A percentile compares a stretch with the other conserved stretches of the same genome.
Evolutionary conservation across 1,140 invertebrate species (phyloP).

Genomic region (Nasonia longicornis): DNA sequence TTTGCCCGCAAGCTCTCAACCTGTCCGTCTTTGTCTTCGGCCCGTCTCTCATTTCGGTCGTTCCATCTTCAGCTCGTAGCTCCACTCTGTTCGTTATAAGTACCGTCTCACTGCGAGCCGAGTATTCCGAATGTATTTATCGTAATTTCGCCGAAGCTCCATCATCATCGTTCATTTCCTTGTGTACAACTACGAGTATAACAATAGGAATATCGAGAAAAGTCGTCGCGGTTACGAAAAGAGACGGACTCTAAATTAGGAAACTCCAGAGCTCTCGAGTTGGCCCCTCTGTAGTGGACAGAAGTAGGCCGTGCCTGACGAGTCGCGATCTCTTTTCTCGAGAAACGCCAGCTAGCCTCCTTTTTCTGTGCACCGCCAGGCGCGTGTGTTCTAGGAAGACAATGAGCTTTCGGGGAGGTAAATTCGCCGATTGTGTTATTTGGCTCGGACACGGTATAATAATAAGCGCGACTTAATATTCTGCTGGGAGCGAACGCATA

Average conservation of each 20-base stretch:
- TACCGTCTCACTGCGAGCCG: not conserved
- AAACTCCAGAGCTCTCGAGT: not conserved
- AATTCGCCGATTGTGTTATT: too few species aligned
- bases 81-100: not conserved
- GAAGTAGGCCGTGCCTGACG: conserved; percentile 15
- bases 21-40: not conserved
- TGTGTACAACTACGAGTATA: too few species aligned
- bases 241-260: conserved; percentile 4
- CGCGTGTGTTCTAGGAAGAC: not conserved
- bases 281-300: not conserved
- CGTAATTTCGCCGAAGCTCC: not conserved
- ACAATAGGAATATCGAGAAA: not conserved
- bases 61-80: not conserved
- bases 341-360: too few species aligned
- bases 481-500: too few species aligned
- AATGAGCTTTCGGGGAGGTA: not conserved
- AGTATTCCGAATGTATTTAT: not conserved
- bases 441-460: too few species aligned
- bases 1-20: not conserved
- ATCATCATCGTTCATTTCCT: too few species aligned
- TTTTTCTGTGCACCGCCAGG: not conserved
- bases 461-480: too few species aligned
- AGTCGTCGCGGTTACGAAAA: not conserved
- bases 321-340: not conserved
- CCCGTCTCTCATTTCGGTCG: not conserved